Base-by-base conservation (phyloP, 2,888 invertebrate genomes). In the Agriotes lineatus region DNA sequence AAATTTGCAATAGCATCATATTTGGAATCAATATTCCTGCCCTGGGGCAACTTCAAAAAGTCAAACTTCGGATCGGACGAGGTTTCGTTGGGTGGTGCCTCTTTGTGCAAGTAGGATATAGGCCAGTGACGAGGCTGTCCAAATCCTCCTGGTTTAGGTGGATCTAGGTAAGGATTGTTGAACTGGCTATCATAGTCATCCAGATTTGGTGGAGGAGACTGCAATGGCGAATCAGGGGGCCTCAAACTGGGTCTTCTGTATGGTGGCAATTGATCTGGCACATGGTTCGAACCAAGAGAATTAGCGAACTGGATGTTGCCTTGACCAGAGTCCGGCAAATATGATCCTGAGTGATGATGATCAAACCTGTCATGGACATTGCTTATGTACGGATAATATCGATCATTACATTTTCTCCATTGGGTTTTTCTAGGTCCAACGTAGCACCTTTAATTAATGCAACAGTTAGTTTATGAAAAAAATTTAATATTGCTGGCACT, bases 361-460 rank as follows among this genome's bases (percentile, higher is more conserved):
- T 65, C 37, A 42, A 67, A 67, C 45, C 78, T 72, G 65, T 81
- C 80, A 59, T 77, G 73, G 18, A 70, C 76, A 77, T 79, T 84
- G 79, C 72, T 81, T 70, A 73, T 59, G 79, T 91, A 87, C 0
- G 94, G 94, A 74, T 90, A 93, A 81, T 94, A 95, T 45, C 90
- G 90, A 76, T 95, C 94, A 75, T 92, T 95, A 83, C 95, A 95
- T 5, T 94, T 94, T 6, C 95, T 87, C 95, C 95, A 95, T 81
- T 95, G 95, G 65, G 93, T 93, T 7, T 87, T 86, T 1, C 87
- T 87, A 1, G 90, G 89, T 10, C 95, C 95, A 4, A 95, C 95
- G 82, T 93, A 93, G 78, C 95, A 95, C 94, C 94, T 94, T 70
- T 0, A 80, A 76, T n/a, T n/a, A n/a, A n/a, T n/a, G n/a, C n/a